Base-by-base conservation (phyloP, 2,888 invertebrate species). In the Osmoderma eremita region DNA sequence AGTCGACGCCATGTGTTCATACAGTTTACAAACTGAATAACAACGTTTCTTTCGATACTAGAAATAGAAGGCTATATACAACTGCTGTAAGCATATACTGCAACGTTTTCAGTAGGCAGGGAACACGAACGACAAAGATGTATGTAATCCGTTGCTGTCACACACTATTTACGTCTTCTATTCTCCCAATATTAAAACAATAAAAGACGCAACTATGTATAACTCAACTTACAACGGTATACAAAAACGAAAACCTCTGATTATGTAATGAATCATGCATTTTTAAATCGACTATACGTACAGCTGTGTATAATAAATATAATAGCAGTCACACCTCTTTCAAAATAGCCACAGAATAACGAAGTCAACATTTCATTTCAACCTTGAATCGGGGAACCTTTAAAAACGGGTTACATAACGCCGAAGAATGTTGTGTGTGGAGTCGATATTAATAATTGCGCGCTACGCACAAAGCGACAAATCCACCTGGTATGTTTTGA, bases 1-100 rank as follows among this genome's bases (percentile, higher is more conserved):
- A 38, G 20, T 53, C 65, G 48, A 56, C 65, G 42, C 63, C 63
- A 63, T 41, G 50, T 63, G 63, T 63, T 63, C 50, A 63, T 63
- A 63, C 63, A 20, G 50, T 50, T 63, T 63, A 63, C 50, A 63
- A 63, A 49, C 41, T 38, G 63, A 63, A 50, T 63, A 63, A 63
- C 50, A 30, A 10, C 30, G 50, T 50, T 22, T 50, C 62, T 63
- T 63, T 38, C 8, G 50, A 22, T 42, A 51, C 63, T 36, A 63
- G 63, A 50, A 63, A 63, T 63, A 63, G 63, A 30, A 30, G 30
- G 8, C 6, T 30, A 30, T 30, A 30, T 10, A 30, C 30, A 30
- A 30, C 30, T 30, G 6, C 30, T 30, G 30, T 30, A 30, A 6
- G 30, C 30, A 30, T 30, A 4, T 3, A 5, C 6, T 30, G 30